Conservation (phyloP, 2,797 vertebrate genomes). For the Darevskia mixta region DNA sequence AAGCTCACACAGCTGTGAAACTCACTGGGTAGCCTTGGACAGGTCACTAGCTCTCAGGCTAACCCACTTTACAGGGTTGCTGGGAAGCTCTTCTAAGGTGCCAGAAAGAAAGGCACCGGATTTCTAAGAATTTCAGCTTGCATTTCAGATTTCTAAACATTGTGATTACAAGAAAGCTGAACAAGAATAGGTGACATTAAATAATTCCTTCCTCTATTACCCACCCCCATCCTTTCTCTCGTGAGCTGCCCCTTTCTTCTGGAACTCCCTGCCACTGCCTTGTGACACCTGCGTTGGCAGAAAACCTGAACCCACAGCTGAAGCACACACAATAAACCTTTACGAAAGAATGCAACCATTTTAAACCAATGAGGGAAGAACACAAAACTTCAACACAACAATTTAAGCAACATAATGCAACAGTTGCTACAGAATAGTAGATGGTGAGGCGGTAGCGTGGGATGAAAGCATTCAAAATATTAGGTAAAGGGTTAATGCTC, state of each 20-base stretch:
- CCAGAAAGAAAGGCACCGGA: not conserved
- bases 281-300: not conserved
- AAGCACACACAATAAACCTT: too few species aligned
- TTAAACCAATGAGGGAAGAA: too few species aligned
- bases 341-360: too few species aligned
- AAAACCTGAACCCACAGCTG: too few species aligned
- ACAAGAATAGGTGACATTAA: not conserved
- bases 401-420: too few species aligned
- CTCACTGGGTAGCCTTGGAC: too few species aligned
- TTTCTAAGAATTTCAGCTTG: not conserved
- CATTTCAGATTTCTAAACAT: not conserved
- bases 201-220: not conserved
- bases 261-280: not conserved
- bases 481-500: too few species aligned
- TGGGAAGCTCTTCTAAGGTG: not conserved
- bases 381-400: too few species aligned
- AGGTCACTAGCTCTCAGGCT: not conserved
- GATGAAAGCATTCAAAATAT: too few species aligned
- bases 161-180: not conserved
- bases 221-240: not conserved
- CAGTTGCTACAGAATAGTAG: too few species aligned
- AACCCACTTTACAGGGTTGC: too few species aligned
- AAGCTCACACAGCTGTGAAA: not conserved
- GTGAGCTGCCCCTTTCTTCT: not conserved
- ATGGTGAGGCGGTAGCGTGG: too few species aligned